These are phyloP conservation scores for Abramis brama DNA, from an alignment of 2,113 vertebrate species.

Conservation along the genomic window DNA sequence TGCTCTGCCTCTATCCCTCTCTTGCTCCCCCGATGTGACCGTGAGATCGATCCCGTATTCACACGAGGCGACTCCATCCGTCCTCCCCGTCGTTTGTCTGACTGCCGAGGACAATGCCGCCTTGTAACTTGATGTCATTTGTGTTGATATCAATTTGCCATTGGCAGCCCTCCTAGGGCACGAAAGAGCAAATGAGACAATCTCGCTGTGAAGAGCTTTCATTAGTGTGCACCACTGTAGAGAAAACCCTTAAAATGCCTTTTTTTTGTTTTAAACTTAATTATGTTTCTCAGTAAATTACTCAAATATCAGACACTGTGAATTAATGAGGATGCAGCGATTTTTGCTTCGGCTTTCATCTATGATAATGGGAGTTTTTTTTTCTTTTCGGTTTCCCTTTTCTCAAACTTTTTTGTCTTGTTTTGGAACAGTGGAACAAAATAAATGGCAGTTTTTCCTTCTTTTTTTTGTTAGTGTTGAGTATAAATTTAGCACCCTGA, in stretches of 20 bases:
- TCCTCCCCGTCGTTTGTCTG: conserved; percentile 41
- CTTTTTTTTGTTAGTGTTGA: background rate
- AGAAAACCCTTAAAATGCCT: background rate
- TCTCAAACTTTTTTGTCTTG: background rate
- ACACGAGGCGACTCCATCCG: conserved; percentile 36
- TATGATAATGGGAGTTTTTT: background rate
- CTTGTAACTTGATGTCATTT: conserved; percentile 42
- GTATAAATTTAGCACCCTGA: background rate
- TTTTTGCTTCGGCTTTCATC: background rate
- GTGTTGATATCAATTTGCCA: conserved; percentile 36
- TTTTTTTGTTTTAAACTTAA: conserved; percentile 22
- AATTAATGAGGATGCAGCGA: background rate
- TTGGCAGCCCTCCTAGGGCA: conserved; percentile 25
- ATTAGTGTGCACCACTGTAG: conserved; percentile 17
- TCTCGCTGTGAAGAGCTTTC: conserved; percentile 26
- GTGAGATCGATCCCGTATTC: conserved; percentile 60
- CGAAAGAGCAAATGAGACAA: conserved; percentile 9
- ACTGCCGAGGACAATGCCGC: conserved; percentile 43
- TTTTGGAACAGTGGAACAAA: background rate
- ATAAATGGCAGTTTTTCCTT: background rate
- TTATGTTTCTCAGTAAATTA: conserved; percentile 29
- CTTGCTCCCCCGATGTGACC: conserved; percentile 9
- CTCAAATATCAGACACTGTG: background rate
- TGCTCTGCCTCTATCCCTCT: conserved; percentile 24
- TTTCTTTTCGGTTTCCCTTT: background rate